Base-by-base conservation (phyloP, 2,888 invertebrate species). In the Xylophagus ater region DNA sequence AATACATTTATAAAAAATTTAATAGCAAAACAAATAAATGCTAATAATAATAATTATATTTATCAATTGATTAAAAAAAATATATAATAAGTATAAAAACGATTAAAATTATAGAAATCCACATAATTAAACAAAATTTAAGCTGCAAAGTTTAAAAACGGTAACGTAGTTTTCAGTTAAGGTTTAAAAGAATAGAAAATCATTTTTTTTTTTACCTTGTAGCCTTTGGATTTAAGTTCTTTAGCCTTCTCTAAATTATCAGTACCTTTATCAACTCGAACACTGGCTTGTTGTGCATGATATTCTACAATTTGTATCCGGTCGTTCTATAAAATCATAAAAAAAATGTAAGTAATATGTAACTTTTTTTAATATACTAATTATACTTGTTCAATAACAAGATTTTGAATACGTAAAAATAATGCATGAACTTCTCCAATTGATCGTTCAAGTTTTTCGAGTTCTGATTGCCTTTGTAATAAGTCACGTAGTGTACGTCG, bases 401-500 rank as follows among this genome's bases (percentile, higher is more conserved):
- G 50, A 10, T 60, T 61, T 45, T 63, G 64, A 40, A 65, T 63
- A 35, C 62, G 55, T 47, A 65, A 47, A 45, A 65, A 65, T 19
- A 65, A 48, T 2, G 62, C 60, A 41, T 64, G 62, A 0, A 65
- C 65, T 51, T 65, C 65, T 42, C 59, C 59, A 36, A 65, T 57
- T 9, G 65, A 65, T 42, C 58, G 61, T 40, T 65, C 65, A 26
- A 65, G 45, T 34, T 61, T 63, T 33, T 58, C 56, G 13, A 65
- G 48, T 49, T 63, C 61, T 19, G 59, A 58, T 33, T 62, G 60
- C 8, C 65, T 54, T 40, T 61, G 59, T 54, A 65, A 59, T 10
- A 65, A 51, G 49, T 64, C 62, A 20, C 63, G 51, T 21, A 65
- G 42, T 2, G 57, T 57, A 43, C 54, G 53, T 10, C 65, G 52